Conservation (phyloP, 2,888 invertebrate genomes). For the Sisyra terminalis region DNA sequence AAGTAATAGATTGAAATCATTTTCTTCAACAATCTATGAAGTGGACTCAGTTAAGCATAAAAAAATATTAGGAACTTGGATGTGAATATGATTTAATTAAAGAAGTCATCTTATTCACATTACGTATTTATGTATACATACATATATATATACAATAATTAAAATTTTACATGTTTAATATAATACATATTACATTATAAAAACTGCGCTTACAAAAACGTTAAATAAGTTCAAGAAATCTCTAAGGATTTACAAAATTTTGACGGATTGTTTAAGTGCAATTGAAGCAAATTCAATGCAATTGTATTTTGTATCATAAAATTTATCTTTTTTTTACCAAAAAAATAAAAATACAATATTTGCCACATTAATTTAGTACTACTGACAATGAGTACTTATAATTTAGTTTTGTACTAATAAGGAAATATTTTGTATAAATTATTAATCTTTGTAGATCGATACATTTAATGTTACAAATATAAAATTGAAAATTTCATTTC, state of each 20-base stretch:
- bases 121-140: slow-evolving; percentile 1
- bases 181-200: neutral
- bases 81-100: neutral
- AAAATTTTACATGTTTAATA: neutral
- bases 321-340: too few relatives aligned
- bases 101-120: neutral
- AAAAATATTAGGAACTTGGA: too few relatives aligned
- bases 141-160: neutral
- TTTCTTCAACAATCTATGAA: too few relatives aligned
- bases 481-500: neutral
- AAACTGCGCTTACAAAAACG: slow-evolving; percentile 1
- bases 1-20: too few relatives aligned
- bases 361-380: too few relatives aligned
- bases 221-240: neutral
- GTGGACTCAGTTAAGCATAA: too few relatives aligned
- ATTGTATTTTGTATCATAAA: too few relatives aligned
- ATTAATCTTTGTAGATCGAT: neutral
- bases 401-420: neutral
- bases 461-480: neutral
- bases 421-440: neutral
- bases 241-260: neutral
- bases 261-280: neutral
- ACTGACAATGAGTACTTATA: neutral
- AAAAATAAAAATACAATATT: too few relatives aligned
- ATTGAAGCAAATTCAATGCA: neutral